These are phyloP conservation scores for Apodemia hepburni DNA, from an alignment of 2,888 invertebrate genomes.

Conservation along the genomic window DNA sequence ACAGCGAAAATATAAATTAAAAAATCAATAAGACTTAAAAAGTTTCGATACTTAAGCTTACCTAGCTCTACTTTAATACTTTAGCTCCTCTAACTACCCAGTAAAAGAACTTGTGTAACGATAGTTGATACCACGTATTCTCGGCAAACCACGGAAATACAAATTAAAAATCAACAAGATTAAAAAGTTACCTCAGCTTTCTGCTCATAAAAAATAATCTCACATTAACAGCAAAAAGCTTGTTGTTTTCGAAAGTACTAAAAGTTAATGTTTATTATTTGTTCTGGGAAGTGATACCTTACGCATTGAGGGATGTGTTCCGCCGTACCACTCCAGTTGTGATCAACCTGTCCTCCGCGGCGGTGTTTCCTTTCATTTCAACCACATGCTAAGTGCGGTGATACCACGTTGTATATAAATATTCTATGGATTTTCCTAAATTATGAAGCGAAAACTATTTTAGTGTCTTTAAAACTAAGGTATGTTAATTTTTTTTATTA, in stretches of 20 bases:
- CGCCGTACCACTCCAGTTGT: constrained; percentile 14
- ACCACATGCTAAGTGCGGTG: constrained; percentile 61
- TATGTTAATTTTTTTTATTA: not conserved
- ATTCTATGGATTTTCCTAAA: constrained; percentile 6
- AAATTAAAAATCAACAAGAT: not conserved
- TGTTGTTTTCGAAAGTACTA: constrained; percentile 6
- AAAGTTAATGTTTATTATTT: not conserved
- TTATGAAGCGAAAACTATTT: not conserved
- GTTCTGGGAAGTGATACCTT: constrained; percentile 10
- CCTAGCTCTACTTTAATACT: too few relatives aligned
- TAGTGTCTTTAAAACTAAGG: not conserved
- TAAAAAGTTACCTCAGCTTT: not conserved
- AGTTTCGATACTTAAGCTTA: too few relatives aligned
- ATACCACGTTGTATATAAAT: constrained; percentile 37
- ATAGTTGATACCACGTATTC: not conserved
- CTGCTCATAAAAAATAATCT: not conserved
- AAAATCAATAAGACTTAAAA: too few relatives aligned
- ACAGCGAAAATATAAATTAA: too few relatives aligned
- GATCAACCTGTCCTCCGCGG: constrained; percentile 18
- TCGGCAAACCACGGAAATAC: not conserved
- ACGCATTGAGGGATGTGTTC: constrained; percentile 14
- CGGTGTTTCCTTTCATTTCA: constrained; percentile 16
- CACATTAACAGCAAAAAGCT: not conserved
- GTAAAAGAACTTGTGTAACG: not conserved
- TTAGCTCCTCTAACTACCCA: too few relatives aligned